Conservation (phyloP, 2,113 vertebrate species). For the Microtus montanus region DNA sequence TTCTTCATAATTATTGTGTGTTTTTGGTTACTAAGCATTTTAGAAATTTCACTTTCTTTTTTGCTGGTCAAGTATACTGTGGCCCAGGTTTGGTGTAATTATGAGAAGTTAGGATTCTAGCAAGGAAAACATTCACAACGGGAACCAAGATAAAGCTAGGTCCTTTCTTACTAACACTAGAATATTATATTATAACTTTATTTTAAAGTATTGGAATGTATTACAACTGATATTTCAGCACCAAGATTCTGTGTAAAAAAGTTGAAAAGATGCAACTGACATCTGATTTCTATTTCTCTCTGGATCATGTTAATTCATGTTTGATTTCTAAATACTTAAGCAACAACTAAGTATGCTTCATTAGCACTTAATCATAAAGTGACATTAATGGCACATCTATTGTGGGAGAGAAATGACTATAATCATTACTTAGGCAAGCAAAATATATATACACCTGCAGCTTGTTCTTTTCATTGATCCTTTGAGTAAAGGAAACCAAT, state of each 20-base stretch:
- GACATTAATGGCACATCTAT: neutral
- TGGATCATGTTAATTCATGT: constrained; percentile 54
- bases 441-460: neutral
- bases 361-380: constrained; percentile 45
- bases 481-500: neutral
- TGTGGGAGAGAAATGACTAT: neutral
- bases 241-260: constrained; percentile 65
- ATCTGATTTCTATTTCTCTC: constrained; percentile 52
- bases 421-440: neutral
- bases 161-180: constrained; percentile 50
- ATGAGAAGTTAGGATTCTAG: constrained; percentile 64
- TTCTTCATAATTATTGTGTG: constrained; percentile 64
- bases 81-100: constrained; percentile 62
- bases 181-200: constrained; percentile 70
- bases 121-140: constrained; percentile 73
- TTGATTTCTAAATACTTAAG: constrained; percentile 48
- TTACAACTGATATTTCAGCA: constrained; percentile 61
- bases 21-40: constrained; percentile 57
- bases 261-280: constrained; percentile 55
- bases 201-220: constrained; percentile 69
- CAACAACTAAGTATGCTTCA: constrained; percentile 27
- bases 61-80: constrained; percentile 51
- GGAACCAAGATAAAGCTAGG: constrained; percentile 69
- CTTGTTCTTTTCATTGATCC: constrained; percentile 12
- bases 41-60: constrained; percentile 72